Base-by-base conservation (phyloP, 2,797 vertebrate species). In the Neosilurus mollespiculum region DNA sequence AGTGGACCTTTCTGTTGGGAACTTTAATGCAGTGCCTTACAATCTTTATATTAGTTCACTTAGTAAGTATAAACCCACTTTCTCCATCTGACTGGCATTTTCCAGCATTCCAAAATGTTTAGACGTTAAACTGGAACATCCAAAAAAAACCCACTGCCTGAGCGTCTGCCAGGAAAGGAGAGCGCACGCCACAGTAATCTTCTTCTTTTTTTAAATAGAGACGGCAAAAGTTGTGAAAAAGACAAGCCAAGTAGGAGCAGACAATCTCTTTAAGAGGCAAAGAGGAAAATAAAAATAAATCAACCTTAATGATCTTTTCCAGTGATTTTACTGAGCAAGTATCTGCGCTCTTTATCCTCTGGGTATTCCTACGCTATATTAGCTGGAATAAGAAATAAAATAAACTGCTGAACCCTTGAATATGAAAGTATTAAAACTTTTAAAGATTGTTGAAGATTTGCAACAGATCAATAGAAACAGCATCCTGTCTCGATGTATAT, bases 251-350 rank as follows among this genome's bases (percentile, higher is more conserved):
- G 83, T 51, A 43, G 83, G 59, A 84, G 77, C 78, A 80, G 51
- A 66, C n/a, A 62, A 64, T 54, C 66, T 66, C 49, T 77, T 66
- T 18, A 0, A 80, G 49, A 70, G 65, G 6, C 15, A 65, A 34
- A 22, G 69, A 11, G 78, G 22, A 65, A 72, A 73, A 51, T 77
- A 14, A 77, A 88, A 77, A 87, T 72, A 83, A 53, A 71, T 73
- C 22, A 56, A 61, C 72, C 78, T 85, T 85, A 84, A 87, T 85
- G 56, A 80, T 82, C 30, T 78, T 84, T 88, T 85, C 82, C 82
- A 82, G 80, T 73, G 75, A 54, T 77, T 80, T 71, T 56, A 65
- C 73, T 81, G 67, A 51, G 81, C 69, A 59, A 62, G 72, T 22
- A 82, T 70, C 72, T 56, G 54, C 51, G 30, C 79, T 78, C 67